Evolutionary conservation across 1,140 invertebrate genomes (phyloP), one percentile per base, ranked within the genome.

Genomic region (Philotrypesis tridentata): DNA sequence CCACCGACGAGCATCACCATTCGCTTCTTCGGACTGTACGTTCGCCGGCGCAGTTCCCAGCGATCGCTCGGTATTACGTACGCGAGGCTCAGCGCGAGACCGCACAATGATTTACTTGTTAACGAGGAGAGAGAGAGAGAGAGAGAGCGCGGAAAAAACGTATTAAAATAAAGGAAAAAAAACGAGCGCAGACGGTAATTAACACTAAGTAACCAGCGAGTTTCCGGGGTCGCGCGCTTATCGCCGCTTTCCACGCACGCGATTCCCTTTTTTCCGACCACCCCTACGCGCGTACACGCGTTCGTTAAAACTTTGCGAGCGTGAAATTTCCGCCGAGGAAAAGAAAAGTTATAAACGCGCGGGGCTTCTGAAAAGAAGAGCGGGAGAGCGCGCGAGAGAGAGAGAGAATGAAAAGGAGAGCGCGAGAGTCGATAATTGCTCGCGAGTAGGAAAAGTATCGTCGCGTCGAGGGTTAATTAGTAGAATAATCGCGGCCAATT

Each of bases 1-100:
- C 73, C 84, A 27, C 78, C 29, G 76, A 77, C 72, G 80, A 87
- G 85, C 87, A 88, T 86, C 72, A n/a, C 71, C 43, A 79, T 61
- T 55, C 40, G 63, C 55, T 23, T 55, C 72, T 60, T 29, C 61
- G 33, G 3, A 5, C 33, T 3, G 9, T 37, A 37, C 3, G 9
- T 9, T 23, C 60, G 3, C 48, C 55, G n/a, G n/a, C n/a, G n/a
- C n/a, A n/a, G n/a, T n/a, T n/a, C n/a, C n/a, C n/a, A n/a, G n/a
- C n/a, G n/a, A n/a, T n/a, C n/a, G n/a, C n/a, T n/a, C n/a, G n/a
- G n/a, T n/a, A n/a, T n/a, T n/a, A n/a, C n/a, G n/a, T n/a, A 63
- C 61, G 23, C n/a, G 27, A 0, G 27, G 37, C n/a, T 48, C 11
- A 27, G n/a, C 61, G 25, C 2, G 61, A 65, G 14, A 65, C 27